Percentiles rank a stretch among this genome's conserved stretches.
Conservation (phyloP, 2,113 vertebrate genomes). For the Cricetomys ansorgei region DNA sequence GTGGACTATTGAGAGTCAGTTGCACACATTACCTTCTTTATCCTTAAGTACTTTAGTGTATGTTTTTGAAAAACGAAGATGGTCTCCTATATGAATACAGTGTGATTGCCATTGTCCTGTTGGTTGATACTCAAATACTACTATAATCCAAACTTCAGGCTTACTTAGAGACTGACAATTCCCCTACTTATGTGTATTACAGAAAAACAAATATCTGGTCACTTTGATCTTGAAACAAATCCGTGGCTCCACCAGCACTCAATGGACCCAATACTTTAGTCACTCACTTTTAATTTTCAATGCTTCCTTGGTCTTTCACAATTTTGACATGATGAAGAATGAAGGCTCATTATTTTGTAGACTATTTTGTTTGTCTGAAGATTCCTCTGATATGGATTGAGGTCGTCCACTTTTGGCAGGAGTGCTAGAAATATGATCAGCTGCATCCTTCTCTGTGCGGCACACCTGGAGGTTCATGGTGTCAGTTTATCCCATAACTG, state of each 20-base stretch:
- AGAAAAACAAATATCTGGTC: constrained; percentile 30
- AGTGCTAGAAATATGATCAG: not conserved
- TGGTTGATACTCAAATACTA: constrained; percentile 36
- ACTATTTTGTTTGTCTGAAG: constrained; percentile 4
- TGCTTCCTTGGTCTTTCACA: not conserved
- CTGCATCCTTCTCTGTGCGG: not conserved
- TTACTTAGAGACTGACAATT: constrained; percentile 36
- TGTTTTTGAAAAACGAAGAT: constrained; percentile 38
- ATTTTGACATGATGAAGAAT: not conserved
- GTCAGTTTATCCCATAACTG: not conserved
- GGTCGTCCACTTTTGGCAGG: not conserved
- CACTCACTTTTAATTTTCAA: constrained; percentile 32
- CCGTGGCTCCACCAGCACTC: not conserved
- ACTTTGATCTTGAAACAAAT: not conserved
- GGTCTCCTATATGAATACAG: not conserved
- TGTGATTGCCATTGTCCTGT: not conserved
- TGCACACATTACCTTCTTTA: constrained; percentile 2
- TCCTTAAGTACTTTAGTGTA: not conserved
- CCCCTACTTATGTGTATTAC: constrained; percentile 7
- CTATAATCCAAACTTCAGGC: not conserved
- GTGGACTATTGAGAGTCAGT: not conserved
- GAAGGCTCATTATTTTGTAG: not conserved
- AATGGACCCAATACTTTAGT: constrained; percentile 16
- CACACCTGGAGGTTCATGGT: not conserved
- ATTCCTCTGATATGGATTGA: constrained; percentile 12